Conservation (phyloP, 2,113 vertebrate species). For the Halcyon malimbica region DNA sequence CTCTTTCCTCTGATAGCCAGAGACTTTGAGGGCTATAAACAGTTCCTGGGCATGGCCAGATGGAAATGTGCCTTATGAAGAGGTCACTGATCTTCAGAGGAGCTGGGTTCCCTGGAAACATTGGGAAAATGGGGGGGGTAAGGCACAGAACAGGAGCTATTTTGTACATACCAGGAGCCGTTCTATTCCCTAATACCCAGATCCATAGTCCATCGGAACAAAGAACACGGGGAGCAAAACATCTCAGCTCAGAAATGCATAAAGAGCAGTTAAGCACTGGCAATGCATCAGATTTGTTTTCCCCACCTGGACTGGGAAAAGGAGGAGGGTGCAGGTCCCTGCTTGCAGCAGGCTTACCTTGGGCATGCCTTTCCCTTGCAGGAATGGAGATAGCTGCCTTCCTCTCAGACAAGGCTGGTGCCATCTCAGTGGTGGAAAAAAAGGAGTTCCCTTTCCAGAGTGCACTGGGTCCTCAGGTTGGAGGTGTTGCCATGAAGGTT, state of each 20-base stretch:
- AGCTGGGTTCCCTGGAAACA: not conserved
- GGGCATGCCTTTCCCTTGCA: slow-evolving; percentile 35
- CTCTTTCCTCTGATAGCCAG: not conserved
- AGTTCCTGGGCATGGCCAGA: not conserved
- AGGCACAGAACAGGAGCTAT: not conserved
- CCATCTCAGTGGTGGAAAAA: slow-evolving; percentile 78
- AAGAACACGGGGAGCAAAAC: not conserved
- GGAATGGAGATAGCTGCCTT: slow-evolving; percentile 89
- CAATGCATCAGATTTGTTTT: not conserved
- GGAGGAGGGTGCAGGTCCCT: not conserved
- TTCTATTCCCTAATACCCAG: not conserved
- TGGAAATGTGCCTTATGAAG: not conserved
- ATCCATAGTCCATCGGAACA: not conserved
- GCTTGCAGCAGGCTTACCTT: slow-evolving; percentile 22
- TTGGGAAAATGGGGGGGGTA: not conserved
- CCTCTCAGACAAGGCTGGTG: slow-evolving; percentile 80
- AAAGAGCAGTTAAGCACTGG: not conserved
- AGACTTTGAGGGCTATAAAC: not conserved
- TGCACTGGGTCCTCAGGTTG: slow-evolving; percentile 80
- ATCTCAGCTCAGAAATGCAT: not conserved
- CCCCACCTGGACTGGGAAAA: not conserved
- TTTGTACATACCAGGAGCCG: not conserved
- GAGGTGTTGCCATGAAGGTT: slow-evolving; percentile 82
- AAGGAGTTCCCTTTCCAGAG: slow-evolving; percentile 75
- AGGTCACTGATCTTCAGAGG: not conserved